Evolutionary conservation across 2,113 vertebrate species (phyloP).

Genomic region (Lepus americanus): DNA sequence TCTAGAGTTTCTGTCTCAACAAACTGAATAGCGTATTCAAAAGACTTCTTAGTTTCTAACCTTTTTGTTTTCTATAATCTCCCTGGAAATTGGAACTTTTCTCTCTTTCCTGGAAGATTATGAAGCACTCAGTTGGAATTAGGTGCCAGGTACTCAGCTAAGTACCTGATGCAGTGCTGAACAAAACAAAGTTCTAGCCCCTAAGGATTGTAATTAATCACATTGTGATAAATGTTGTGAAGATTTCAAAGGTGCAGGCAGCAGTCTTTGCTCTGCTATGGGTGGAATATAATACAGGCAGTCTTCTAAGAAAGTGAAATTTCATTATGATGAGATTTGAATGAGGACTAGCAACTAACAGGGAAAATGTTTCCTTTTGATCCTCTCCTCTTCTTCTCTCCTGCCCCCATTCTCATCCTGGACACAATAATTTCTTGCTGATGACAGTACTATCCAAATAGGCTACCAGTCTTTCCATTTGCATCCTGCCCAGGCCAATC

Average conservation of each 20-base stretch:
- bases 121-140: not conserved
- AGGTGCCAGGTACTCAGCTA: not conserved
- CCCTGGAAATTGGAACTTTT: not conserved
- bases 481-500: not conserved
- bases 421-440: not conserved
- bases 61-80: not conserved
- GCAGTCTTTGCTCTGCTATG: not conserved
- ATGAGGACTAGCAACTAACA: no score
- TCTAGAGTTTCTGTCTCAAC: conserved; percentile 35
- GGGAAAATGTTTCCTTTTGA: accelerated
- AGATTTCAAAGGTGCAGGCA: not conserved
- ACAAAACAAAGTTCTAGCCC: not conserved
- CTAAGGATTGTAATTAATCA: not conserved
- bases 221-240: not conserved
- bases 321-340: accelerated
- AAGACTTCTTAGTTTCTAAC: not conserved
- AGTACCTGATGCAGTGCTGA: not conserved
- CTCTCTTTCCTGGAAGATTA: not conserved
- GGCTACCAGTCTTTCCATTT: not conserved
- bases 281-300: not conserved
- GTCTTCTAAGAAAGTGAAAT: not conserved
- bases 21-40: not conserved
- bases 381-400: not conserved
- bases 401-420: not conserved
- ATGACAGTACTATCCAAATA: no score